Evolutionary conservation across 2,888 invertebrate species (phyloP).

Genomic region (Drosophila macrothrix): DNA sequence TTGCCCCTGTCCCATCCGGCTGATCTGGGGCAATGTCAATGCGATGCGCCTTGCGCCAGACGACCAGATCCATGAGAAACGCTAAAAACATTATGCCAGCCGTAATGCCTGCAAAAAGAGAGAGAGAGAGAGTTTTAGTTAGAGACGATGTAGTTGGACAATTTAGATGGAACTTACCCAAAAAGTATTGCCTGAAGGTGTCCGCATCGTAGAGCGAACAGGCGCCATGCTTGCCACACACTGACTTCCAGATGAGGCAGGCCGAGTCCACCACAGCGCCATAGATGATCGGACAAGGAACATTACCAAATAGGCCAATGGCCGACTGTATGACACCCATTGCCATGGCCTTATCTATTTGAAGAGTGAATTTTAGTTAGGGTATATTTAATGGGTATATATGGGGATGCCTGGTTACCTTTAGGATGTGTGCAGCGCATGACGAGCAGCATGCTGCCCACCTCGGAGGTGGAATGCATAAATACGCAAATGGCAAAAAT

Average conservation of each 20-base stretch:
- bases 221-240: slow-evolving; percentile 92
- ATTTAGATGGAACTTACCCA: slow-evolving; percentile 87
- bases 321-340: slow-evolving; percentile 97
- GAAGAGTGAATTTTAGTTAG: not conserved
- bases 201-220: slow-evolving; percentile 95
- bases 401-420: slow-evolving; percentile 81
- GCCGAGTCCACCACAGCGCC: slow-evolving; percentile 97
- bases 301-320: slow-evolving; percentile 96
- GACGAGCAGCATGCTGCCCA: slow-evolving; percentile 95
- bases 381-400: not conserved
- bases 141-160: not conserved
- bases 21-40: slow-evolving; percentile 89
- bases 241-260: slow-evolving; percentile 93
- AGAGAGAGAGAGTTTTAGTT: not conserved
- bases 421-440: slow-evolving; percentile 95
- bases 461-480: slow-evolving; percentile 96
- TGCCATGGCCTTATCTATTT: slow-evolving; percentile 95
- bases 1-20: slow-evolving; percentile 45
- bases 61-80: slow-evolving; percentile 94
- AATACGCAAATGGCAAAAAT: slow-evolving; percentile 95
- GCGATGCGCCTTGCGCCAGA: slow-evolving; percentile 95
- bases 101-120: slow-evolving; percentile 89
- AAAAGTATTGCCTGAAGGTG: slow-evolving; percentile 92
- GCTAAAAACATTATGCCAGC: slow-evolving; percentile 94
- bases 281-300: slow-evolving; percentile 97